Conservation (phyloP, 2,797 vertebrate species). For the Eurystomus glaucurus region DNA sequence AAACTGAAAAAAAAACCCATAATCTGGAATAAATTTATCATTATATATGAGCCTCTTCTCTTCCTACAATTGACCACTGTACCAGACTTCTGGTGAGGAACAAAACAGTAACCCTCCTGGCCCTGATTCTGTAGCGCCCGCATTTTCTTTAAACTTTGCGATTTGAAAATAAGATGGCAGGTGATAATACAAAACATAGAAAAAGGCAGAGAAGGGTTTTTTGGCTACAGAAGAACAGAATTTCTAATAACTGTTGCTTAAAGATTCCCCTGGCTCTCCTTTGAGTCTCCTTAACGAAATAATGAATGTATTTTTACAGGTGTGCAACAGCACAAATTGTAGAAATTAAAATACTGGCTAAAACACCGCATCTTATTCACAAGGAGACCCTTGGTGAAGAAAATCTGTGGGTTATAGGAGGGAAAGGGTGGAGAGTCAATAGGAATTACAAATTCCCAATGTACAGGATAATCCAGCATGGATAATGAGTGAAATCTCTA, state of each 20-base stretch:
- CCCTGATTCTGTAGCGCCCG: neutral
- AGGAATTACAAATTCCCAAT: neutral
- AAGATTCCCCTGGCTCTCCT: neutral
- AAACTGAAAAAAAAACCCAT: neutral
- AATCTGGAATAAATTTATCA: neutral
- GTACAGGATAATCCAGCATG: neutral
- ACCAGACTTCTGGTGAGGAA: neutral
- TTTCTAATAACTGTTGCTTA: neutral
- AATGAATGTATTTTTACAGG: neutral
- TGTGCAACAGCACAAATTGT: neutral
- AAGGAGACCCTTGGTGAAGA: neutral
- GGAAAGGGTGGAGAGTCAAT: neutral
- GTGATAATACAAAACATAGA: neutral
- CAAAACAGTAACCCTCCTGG: neutral
- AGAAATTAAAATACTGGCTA: neutral
- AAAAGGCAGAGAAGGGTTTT: neutral
- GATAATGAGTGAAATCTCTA: neutral
- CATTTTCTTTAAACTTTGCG: neutral
- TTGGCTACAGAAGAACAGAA: neutral
- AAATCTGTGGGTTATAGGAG: neutral
- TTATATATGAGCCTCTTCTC: neutral
- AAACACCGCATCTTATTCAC: neutral
- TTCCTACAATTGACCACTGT: neutral
- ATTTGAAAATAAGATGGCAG: neutral
- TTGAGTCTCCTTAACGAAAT: neutral